Evolutionary conservation across 2,797 vertebrate genomes (phyloP).

Genomic region (Enteromius unitaeniatus): DNA sequence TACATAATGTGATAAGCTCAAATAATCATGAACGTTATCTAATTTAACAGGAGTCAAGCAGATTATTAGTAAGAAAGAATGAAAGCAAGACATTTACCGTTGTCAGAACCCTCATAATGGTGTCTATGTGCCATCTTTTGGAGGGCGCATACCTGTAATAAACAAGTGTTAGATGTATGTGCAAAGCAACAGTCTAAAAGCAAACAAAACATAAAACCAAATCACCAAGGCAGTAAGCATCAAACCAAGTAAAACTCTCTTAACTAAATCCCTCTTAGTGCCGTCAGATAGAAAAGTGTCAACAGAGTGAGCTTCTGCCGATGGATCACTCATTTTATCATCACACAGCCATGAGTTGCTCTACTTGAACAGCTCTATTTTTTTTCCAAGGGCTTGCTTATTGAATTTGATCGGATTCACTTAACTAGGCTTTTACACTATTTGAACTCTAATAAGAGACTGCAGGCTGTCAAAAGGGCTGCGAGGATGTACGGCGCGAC

Average conservation of each 20-base stretch:
- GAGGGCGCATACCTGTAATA: constrained; percentile 93
- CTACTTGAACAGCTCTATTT: constrained; percentile 12
- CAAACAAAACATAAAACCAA: not conserved
- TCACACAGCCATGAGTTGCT: constrained; percentile 80
- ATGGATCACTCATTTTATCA: constrained; percentile 94
- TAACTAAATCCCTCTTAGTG: constrained; percentile 52
- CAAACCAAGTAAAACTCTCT: not conserved
- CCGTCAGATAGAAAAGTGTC: constrained; percentile 85
- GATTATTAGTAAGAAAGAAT: not conserved
- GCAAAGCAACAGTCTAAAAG: not conserved
- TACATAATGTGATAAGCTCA: not conserved
- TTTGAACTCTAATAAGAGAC: not conserved
- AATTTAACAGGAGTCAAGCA: not conserved
- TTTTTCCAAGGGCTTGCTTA: not conserved
- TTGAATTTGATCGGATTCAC: not conserved
- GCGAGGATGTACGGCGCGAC: not conserved
- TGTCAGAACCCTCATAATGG: constrained; percentile 98
- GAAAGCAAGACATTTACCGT: constrained; percentile 81
- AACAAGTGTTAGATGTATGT: constrained; percentile 30
- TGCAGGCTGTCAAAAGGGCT: not conserved
- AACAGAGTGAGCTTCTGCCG: constrained; percentile 81
- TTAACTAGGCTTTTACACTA: not conserved
- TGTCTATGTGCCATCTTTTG: constrained; percentile 99
- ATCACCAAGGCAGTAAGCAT: not conserved
- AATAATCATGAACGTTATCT: not conserved